Percentiles rank a stretch among this genome's conserved stretches.
Evolutionary conservation across 2,113 vertebrate species (phyloP).

Genomic region (Hemibagrus wyckioides): DNA sequence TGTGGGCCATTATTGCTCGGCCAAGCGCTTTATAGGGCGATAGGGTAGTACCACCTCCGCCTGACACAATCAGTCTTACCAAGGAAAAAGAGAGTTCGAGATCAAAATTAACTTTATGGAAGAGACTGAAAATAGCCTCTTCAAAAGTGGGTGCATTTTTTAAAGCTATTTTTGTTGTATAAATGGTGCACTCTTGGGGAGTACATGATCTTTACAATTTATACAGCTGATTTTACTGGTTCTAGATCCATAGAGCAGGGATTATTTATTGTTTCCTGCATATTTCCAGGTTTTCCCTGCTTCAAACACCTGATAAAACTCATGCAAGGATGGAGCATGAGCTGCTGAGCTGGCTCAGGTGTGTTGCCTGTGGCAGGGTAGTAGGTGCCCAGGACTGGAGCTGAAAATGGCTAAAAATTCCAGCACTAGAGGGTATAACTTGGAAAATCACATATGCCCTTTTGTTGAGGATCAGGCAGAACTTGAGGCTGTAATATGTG

Average conservation of each 20-base stretch:
- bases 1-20: slow-evolving; percentile 64
- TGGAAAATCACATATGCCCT: slow-evolving; percentile 9
- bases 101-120: slow-evolving; percentile 34
- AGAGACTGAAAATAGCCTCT: slow-evolving; percentile 12
- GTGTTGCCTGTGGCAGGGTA: slow-evolving; percentile 8
- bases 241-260: neutral
- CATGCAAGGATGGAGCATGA: neutral
- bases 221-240: neutral
- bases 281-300: neutral
- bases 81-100: slow-evolving; percentile 17
- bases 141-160: neutral
- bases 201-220: neutral
- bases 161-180: neutral
- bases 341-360: slow-evolving; percentile 8
- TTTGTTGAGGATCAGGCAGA: neutral
- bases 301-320: slow-evolving; percentile 15
- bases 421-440: neutral
- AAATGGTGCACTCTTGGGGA: neutral
- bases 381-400: slow-evolving; percentile 20
- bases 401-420: neutral
- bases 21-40: slow-evolving; percentile 62
- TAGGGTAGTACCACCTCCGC: slow-evolving; percentile 38
- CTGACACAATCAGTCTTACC: slow-evolving; percentile 42
- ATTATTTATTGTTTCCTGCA: neutral
- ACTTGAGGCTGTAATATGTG: neutral